Evolutionary conservation across 2,797 vertebrate genomes (phyloP).

Genomic region (Phataginus tricuspis): DNA sequence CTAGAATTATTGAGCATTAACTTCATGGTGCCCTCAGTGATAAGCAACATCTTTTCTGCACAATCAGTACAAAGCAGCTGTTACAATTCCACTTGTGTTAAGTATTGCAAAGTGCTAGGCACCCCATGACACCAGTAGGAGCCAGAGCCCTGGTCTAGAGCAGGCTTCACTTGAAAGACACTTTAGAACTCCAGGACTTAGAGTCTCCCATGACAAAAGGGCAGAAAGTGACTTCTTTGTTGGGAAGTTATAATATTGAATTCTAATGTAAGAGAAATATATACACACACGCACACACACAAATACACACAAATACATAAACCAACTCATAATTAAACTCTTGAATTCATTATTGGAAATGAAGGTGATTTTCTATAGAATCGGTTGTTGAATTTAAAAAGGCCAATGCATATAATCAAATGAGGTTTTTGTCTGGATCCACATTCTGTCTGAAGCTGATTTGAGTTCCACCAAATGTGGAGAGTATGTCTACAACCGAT

Average conservation of each 20-base stretch:
- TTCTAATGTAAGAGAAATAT: background rate
- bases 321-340: background rate
- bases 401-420: background rate
- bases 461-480: background rate
- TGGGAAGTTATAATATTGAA: background rate
- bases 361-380: background rate
- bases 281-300: background rate
- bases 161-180: background rate
- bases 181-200: background rate
- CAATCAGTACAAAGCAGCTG: background rate
- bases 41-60: background rate
- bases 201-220: background rate
- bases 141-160: background rate
- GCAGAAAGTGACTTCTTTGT: background rate
- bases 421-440: background rate
- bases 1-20: constrained; percentile 41
- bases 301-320: background rate
- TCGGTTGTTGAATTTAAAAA: background rate
- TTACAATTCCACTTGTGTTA: constrained; percentile 3
- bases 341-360: background rate
- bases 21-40: background rate
- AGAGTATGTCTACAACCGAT: background rate
- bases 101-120: constrained; percentile 50
- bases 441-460: background rate
- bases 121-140: constrained; percentile 35